Percentiles rank a stretch among this genome's conserved stretches.
These are phyloP conservation scores for Phoxinus phoxinus DNA, from an alignment of 2,113 vertebrate species.

Conservation along the genomic window DNA sequence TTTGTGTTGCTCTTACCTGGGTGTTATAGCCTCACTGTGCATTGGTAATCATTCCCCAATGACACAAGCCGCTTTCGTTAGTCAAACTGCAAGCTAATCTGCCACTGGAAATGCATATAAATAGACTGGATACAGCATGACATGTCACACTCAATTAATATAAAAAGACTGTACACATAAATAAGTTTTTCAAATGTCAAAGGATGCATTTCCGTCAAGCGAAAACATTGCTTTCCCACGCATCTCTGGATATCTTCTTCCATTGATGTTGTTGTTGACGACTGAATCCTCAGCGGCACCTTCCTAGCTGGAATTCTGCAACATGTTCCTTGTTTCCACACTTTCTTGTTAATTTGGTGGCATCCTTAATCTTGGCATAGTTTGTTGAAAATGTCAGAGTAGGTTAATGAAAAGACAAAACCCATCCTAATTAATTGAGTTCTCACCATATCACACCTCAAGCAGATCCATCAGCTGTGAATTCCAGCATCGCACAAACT, in stretches of 20 bases:
- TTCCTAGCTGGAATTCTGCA: slow-evolving; percentile 35
- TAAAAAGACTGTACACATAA: not conserved
- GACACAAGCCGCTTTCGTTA: not conserved
- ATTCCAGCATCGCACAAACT: slow-evolving; percentile 53
- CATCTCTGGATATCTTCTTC: slow-evolving; percentile 17
- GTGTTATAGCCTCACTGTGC: not conserved
- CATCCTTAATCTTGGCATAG: slow-evolving; percentile 45
- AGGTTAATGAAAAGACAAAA: slow-evolving; percentile 60
- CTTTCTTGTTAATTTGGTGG: slow-evolving; percentile 39
- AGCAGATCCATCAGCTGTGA: slow-evolving; percentile 55
- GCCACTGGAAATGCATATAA: not conserved
- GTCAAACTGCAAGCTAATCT: not conserved
- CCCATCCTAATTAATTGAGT: slow-evolving; percentile 56
- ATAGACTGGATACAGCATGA: not conserved
- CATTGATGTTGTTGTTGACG: not conserved
- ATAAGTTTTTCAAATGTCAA: not conserved
- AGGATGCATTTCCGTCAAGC: not conserved
- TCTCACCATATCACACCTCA: slow-evolving; percentile 49
- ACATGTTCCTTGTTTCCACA: slow-evolving; percentile 22
- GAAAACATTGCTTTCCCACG: not conserved
- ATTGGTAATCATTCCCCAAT: not conserved
- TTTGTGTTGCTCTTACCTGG: not conserved
- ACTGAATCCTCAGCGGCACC: slow-evolving; percentile 18
- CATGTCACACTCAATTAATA: slow-evolving; percentile 11
- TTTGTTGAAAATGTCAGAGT: slow-evolving; percentile 55